Base-by-base conservation (phyloP, 2,888 invertebrate genomes). In the Pediacus dermestoides region DNA sequence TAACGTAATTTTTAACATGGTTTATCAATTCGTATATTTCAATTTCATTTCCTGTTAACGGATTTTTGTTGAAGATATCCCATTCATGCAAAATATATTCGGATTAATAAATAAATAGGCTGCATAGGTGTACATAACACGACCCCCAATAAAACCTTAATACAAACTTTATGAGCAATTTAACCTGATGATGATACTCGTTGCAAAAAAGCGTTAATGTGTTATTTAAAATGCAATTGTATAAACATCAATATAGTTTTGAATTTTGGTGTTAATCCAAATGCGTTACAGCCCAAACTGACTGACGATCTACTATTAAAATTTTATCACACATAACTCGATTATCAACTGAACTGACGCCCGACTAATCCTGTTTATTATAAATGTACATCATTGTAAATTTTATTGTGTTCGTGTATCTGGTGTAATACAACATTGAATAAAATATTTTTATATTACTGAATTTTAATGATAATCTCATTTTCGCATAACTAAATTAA, bases 1-100 rank as follows among this genome's bases (percentile, higher is more conserved):
- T 64, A 63, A 58, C 55, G 60, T 59, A 63, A 62, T 63, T 64
- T 65, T 65, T 63, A 63, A 63, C 63, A 61, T 53, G 61, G 54
- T 64, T 64, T 64, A 63, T 64, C 63, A 64, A 65, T 63, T 61
- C 60, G 60, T 60, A 55, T 58, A 57, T 58, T 59, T 54, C 56
- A 50, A 53, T 52, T 60, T 58, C 58, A 60, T 62, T 61, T 61
- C 57, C 61, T 56, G 57, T 54, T 51, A 46, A 56, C 59, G 53
- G 53, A 49, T 46, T 47, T 44, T 48, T 46, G 37, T 52, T 8
- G 18, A 34, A 34, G 26, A 28, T 39, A 30, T 39, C 25, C 34
- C n/a, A 7, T 18, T 18, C n/a, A n/a, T n/a, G n/a, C n/a, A n/a
- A n/a, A n/a, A n/a, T n/a, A n/a, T n/a, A n/a, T n/a, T n/a, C n/a